Evolutionary conservation across 2,888 invertebrate genomes (phyloP), one percentile per base, ranked within the genome.

Genomic region (Ochropleura plecta): DNA sequence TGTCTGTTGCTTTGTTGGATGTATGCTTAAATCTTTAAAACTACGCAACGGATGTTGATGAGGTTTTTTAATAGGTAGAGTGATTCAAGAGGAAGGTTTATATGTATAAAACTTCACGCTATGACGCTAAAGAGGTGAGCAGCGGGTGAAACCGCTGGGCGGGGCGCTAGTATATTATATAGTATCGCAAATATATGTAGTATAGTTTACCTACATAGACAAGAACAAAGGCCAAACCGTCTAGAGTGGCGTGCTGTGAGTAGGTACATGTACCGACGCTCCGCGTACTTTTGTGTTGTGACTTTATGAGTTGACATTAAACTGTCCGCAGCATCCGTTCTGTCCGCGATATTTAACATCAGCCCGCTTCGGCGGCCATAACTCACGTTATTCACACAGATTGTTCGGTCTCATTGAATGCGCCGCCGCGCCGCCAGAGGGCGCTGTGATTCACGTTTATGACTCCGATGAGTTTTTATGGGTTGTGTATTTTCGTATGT

Each of bases 361-460:
- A 8, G 12, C 1, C 51, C 48, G 59, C 55, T n/a, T 1, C 42
- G 57, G 16, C 49, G 3, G 40, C 30, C 65, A 20, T 72, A 75
- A 82, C 49, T 76, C 63, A 67, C 30, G 53, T 40, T 57, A 55
- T 69, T 78, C 63, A 73, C 49, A 67, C 46, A 72, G 76, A 79
- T 73, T 70, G 76, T 65, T 63, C 53, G 42, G 68, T 59, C 55
- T 42, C 71, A 82, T 78, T 73, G 65, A 67, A n/a, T 30, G 59
- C 53, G 40, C 16, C n/a, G n/a, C 40, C 40, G 49, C 64, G 59
- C 66, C 67, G n/a, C 68, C 66, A 82, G 82, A 63, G 79, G 79
- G 65, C 66, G 67, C 42, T 48, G 60, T 70, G 70, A 78, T 62
- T 76, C 72, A 72, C 57, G 68, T 75, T 82, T 70, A 82, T 70